phyloP scores from a whole-genome alignment of 2,797 vertebrate genomes.

The Chiroxiphia lanceolata region DNA sequence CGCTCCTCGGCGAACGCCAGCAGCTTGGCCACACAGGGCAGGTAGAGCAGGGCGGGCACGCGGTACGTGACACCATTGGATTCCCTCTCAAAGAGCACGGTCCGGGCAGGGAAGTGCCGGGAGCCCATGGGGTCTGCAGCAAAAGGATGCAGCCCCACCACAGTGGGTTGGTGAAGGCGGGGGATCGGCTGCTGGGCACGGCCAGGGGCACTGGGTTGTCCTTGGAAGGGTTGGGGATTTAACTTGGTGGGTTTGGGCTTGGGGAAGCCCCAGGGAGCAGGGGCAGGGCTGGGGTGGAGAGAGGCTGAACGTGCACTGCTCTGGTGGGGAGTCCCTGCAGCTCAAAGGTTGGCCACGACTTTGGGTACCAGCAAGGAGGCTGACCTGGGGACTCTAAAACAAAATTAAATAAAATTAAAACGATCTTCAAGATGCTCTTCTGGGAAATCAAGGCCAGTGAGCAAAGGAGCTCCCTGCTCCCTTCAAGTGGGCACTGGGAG shows the following conservation, averaged over 20 bases:
- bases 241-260: neutral
- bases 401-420: neutral
- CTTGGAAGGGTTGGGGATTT: neutral
- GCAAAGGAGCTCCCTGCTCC: neutral
- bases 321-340: rapidly evolving
- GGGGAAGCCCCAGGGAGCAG: rapidly evolving
- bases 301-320: rapidly evolving
- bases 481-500: rapidly evolving
- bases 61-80: constrained; percentile 89
- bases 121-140: constrained; percentile 65
- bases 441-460: neutral
- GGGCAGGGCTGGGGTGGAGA: neutral
- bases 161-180: rapidly evolving
- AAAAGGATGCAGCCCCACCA: too few relatives aligned
- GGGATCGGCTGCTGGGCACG: rapidly evolving
- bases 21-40: constrained; percentile 79
- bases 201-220: rapidly evolving
- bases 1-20: constrained; percentile 94
- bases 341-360: neutral
- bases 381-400: neutral
- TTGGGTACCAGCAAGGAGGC: rapidly evolving
- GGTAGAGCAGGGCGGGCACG: constrained; percentile 87
- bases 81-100: constrained; percentile 88
- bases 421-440: neutral
- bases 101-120: constrained; percentile 82